Evolutionary conservation across 2,888 invertebrate species (phyloP).

Genomic region (Cacoxenus indagator): DNA sequence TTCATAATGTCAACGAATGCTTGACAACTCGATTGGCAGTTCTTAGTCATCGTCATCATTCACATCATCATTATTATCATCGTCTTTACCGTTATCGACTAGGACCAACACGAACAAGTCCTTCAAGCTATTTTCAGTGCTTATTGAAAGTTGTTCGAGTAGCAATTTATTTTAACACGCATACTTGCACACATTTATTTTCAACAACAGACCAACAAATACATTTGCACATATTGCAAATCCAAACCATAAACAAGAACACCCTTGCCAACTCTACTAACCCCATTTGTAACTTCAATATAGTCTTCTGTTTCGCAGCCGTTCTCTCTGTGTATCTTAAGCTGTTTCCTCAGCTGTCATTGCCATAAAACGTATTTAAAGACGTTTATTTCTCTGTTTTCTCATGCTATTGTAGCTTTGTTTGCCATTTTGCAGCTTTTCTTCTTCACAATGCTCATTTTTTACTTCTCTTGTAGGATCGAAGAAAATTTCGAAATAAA

Average conservation of each 20-base stretch:
- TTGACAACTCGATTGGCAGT: constrained; percentile 21
- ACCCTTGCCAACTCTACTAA: not conserved
- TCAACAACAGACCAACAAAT: not conserved
- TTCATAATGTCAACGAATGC: constrained; percentile 31
- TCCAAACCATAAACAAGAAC: not conserved
- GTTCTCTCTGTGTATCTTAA: no score
- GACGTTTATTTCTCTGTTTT: not conserved
- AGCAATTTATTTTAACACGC: constrained; percentile 52
- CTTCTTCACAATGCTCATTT: no score
- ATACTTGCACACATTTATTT: constrained; percentile 24
- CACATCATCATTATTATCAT: not conserved
- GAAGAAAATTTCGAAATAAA: no score
- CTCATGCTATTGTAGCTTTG: not conserved
- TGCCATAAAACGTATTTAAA: not conserved
- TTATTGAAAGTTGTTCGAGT: constrained; percentile 51
- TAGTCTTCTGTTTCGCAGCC: not conserved
- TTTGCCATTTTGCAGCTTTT: not conserved
- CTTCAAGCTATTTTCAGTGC: constrained; percentile 27
- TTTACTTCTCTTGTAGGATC: no score
- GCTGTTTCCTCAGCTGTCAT: not conserved
- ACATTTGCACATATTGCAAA: not conserved
- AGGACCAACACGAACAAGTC: not conserved
- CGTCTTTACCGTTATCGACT: not conserved
- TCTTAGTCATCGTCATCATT: not conserved
- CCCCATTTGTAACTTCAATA: not conserved